These are phyloP conservation scores for Etheostoma cragini DNA, from an alignment of 2,113 vertebrate genomes.

Conservation along the genomic window DNA sequence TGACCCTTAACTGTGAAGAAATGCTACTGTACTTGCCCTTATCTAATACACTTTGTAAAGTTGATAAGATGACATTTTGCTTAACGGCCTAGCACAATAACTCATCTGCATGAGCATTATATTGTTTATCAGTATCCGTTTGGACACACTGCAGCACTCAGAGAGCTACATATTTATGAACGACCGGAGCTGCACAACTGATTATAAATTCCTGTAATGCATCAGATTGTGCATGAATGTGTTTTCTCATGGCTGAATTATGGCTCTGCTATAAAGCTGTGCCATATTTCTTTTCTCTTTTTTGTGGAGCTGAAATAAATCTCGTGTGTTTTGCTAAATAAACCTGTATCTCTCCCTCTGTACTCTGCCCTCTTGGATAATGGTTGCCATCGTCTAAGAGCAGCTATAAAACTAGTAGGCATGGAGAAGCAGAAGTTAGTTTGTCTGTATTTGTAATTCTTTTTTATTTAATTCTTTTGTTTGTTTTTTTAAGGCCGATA, in stretches of 20 bases:
- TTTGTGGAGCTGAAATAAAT: constrained; percentile 57
- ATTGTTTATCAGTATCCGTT: constrained; percentile 58
- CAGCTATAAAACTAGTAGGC: constrained; percentile 25
- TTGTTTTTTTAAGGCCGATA: constrained; percentile 13
- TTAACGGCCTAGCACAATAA: constrained; percentile 42
- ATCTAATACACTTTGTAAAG: constrained; percentile 39
- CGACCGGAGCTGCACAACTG: constrained; percentile 50
- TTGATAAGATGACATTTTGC: constrained; percentile 68
- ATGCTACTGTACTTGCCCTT: neutral
- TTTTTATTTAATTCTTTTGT: constrained; percentile 9
- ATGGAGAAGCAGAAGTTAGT: neutral
- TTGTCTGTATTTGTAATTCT: constrained; percentile 13
- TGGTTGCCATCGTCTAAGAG: constrained; percentile 10
- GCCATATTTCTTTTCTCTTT: constrained; percentile 49
- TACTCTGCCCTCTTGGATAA: constrained; percentile 32
- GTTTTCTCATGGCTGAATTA: constrained; percentile 68
- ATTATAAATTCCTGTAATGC: constrained; percentile 69
- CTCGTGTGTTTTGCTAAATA: constrained; percentile 59
- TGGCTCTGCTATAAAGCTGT: constrained; percentile 54
- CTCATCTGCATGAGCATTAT: constrained; percentile 35
- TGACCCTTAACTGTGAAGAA: neutral
- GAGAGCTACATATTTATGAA: constrained; percentile 67
- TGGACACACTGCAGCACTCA: constrained; percentile 23
- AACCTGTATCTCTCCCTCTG: constrained; percentile 41
- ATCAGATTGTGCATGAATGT: constrained; percentile 68